Evolutionary conservation across 2,113 vertebrate genomes (phyloP).

Genomic region (Zootoca vivipara): DNA sequence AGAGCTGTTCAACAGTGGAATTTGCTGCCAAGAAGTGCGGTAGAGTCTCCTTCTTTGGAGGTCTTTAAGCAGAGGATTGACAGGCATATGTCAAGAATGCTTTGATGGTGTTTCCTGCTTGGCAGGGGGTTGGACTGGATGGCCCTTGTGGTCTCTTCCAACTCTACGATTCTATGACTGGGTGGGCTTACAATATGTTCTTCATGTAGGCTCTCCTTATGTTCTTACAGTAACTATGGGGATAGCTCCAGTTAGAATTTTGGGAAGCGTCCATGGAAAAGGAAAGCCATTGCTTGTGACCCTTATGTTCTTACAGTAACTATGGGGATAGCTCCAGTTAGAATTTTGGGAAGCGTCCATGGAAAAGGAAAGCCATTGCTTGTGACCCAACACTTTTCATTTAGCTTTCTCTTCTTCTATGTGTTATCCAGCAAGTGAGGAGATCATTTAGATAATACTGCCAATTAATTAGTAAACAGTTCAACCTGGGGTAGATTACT

Average conservation of each 20-base stretch:
- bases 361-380: background rate
- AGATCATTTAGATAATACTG: background rate
- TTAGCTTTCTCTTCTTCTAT: background rate
- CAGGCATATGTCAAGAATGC: too few species aligned
- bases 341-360: background rate
- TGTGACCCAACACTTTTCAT: background rate
- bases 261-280: background rate
- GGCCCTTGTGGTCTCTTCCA: too few species aligned
- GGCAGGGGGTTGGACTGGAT: too few species aligned
- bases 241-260: background rate
- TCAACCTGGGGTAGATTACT: conserved; percentile 38
- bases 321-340: background rate
- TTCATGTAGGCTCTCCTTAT: too few species aligned
- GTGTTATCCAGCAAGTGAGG: background rate
- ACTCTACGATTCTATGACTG: too few species aligned
- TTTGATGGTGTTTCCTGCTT: too few species aligned
- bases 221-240: background rate
- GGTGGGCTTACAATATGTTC: too few species aligned
- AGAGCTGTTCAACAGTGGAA: too few species aligned
- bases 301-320: background rate
- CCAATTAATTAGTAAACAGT: conserved; percentile 45
- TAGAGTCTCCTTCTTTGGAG: too few species aligned
- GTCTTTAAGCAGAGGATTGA: too few species aligned
- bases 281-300: background rate
- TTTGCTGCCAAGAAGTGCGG: too few species aligned